Percentiles rank a stretch among this genome's conserved stretches.
Evolutionary conservation across 2,113 vertebrate genomes (phyloP).

Genomic region (Plecotus auritus): DNA sequence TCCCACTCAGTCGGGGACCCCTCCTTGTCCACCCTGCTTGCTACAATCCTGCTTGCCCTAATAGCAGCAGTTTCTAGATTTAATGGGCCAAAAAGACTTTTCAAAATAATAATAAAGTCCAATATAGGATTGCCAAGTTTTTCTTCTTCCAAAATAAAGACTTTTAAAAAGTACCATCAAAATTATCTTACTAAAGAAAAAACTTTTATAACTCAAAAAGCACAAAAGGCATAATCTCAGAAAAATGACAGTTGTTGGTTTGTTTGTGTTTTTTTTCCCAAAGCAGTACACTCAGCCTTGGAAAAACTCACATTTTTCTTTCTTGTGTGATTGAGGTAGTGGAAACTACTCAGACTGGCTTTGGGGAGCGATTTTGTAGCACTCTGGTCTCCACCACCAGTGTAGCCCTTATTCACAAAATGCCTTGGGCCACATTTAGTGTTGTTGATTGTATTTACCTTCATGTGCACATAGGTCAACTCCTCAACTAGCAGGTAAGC

Average conservation of each 20-base stretch:
- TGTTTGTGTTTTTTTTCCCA: neutral
- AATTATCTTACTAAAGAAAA: neutral
- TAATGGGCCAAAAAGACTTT: neutral
- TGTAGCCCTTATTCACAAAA: neutral
- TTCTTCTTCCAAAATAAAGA: conserved; percentile 5
- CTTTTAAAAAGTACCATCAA: neutral
- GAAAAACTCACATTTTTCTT: neutral
- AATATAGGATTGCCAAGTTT: neutral
- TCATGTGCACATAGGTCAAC: neutral
- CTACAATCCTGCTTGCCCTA: neutral
- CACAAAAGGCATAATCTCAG: neutral
- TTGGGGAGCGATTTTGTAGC: neutral
- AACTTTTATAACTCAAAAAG: neutral
- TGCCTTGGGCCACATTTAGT: conserved; percentile 20
- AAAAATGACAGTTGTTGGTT: neutral
- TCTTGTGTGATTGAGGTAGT: neutral
- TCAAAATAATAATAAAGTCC: neutral
- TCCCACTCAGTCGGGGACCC: too few species aligned
- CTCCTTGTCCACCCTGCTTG: neutral
- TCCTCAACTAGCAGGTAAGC: conserved; percentile 4
- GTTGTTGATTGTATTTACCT: conserved; percentile 18
- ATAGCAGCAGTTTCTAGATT: neutral
- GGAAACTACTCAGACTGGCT: neutral
- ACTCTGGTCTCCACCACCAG: neutral
- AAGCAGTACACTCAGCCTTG: neutral